Evolutionary conservation across 2,113 vertebrate species (phyloP).

Genomic region (Columba janthina): DNA sequence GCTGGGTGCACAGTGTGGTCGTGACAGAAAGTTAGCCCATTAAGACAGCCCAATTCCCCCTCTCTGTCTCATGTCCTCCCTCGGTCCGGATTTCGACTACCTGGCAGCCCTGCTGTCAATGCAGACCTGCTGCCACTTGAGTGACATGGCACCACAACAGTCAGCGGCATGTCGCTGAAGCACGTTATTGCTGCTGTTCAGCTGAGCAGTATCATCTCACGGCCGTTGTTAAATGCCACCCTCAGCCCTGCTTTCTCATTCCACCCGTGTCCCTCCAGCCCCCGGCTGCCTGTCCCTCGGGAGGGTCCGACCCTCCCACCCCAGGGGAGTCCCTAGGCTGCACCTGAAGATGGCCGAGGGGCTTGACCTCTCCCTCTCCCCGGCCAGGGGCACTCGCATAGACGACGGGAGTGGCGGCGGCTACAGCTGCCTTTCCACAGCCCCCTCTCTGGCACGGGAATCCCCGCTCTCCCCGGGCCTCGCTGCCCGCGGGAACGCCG

Average conservation of each 20-base stretch:
- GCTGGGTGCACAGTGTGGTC: background rate
- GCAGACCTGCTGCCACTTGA: background rate
- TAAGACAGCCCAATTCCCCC: background rate
- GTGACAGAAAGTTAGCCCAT: fast-evolving
- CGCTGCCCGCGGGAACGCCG: too few relatives aligned
- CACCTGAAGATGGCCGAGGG: background rate
- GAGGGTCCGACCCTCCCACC: background rate
- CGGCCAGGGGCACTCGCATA: fast-evolving
- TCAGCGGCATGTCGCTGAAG: fast-evolving
- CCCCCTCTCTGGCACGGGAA: background rate
- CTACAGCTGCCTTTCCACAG: background rate
- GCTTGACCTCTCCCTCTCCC: background rate
- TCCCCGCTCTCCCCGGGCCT: background rate
- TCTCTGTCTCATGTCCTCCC: background rate
- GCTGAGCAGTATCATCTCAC: background rate
- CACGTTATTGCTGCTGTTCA: fast-evolving
- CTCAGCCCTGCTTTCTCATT: background rate
- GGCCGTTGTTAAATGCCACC: background rate
- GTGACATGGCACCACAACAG: background rate
- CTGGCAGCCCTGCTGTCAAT: fast-evolving
- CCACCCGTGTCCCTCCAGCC: background rate
- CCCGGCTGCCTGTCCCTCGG: background rate
- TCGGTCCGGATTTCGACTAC: fast-evolving
- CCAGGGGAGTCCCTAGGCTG: background rate
- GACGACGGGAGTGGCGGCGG: fast-evolving